phyloP scores from a whole-genome alignment of 1,140 invertebrate genomes.

The Neodiprion fabricii region DNA sequence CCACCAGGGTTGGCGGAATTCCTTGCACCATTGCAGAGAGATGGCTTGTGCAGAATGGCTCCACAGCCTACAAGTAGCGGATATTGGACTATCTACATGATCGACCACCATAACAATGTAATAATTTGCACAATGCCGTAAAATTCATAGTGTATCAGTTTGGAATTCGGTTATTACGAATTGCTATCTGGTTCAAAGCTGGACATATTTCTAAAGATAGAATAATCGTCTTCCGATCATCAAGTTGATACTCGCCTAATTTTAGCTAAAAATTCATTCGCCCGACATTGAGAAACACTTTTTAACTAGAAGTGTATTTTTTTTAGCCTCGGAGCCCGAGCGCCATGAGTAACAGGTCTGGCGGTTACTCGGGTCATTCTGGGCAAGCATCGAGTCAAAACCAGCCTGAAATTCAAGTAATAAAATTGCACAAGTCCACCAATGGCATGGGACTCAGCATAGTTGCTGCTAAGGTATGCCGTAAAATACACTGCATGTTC shows the following conservation, averaged over 20 bases:
- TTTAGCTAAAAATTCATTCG: not conserved
- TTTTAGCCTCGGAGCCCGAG: slow-evolving; percentile 69
- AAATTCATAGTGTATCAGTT: not conserved
- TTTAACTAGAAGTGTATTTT: slow-evolving; percentile 26
- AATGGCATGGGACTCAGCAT: slow-evolving; percentile 94
- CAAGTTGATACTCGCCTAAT: not conserved
- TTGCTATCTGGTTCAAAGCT: too few species aligned
- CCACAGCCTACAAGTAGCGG: slow-evolving; percentile 90
- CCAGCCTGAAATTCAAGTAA: slow-evolving; percentile 81
- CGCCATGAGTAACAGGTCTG: slow-evolving; percentile 67
- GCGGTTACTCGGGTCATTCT: slow-evolving; percentile 54
- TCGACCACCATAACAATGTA: slow-evolving; percentile 65
- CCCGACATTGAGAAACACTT: not conserved
- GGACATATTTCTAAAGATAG: too few species aligned
- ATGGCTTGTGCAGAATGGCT: slow-evolving; percentile 87
- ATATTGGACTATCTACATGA: slow-evolving; percentile 95
- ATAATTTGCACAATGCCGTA: slow-evolving; percentile 25
- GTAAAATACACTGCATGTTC: not conserved
- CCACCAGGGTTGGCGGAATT: slow-evolving; percentile 94
- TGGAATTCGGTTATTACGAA: too few species aligned
- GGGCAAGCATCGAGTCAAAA: slow-evolving; percentile 52
- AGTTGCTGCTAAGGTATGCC: slow-evolving; percentile 84
- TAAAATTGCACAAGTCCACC: slow-evolving; percentile 88
- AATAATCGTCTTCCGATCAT: too few species aligned
- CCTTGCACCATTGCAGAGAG: slow-evolving; percentile 83